Conservation (phyloP, 2,888 invertebrate species). For the Scaptodrosophila latifasciaeformis region DNA sequence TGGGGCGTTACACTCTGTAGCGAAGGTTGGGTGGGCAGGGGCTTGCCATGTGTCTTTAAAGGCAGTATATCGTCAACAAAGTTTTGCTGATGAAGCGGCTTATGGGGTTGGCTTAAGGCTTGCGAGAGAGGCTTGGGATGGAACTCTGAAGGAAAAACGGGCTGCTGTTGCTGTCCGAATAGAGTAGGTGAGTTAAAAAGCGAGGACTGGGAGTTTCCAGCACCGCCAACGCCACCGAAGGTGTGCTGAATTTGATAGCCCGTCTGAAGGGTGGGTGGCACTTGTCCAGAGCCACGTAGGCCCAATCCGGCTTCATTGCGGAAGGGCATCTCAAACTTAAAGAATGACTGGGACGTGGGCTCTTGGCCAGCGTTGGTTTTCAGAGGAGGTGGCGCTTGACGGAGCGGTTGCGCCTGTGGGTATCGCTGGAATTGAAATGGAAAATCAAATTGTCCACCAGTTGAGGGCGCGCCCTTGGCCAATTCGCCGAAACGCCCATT, state of each 20-base stretch:
- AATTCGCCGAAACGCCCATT: slow-evolving; percentile 70
- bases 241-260: slow-evolving; percentile 74
- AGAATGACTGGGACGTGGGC: slow-evolving; percentile 74
- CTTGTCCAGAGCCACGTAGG: slow-evolving; percentile 31
- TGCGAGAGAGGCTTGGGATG: slow-evolving; percentile 63
- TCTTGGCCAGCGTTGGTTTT: slow-evolving; percentile 54
- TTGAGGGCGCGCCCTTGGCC: slow-evolving; percentile 25
- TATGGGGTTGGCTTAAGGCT: slow-evolving; percentile 48
- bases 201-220: slow-evolving; percentile 66
- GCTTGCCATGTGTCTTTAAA: slow-evolving; percentile 59
- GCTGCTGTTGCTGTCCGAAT: slow-evolving; percentile 64
- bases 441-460: slow-evolving; percentile 59
- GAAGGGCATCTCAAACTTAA: slow-evolving; percentile 74
- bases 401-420: slow-evolving; percentile 48
- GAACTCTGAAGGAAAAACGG: slow-evolving; percentile 67
- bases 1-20: slow-evolving; percentile 64
- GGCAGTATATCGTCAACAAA: slow-evolving; percentile 66
- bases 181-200: slow-evolving; percentile 67
- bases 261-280: slow-evolving; percentile 69
- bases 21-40: slow-evolving; percentile 58
- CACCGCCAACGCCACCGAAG: slow-evolving; percentile 53
- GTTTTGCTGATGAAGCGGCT: slow-evolving; percentile 69
- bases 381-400: slow-evolving; percentile 45
- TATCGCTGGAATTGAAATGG: slow-evolving; percentile 72
- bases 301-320: slow-evolving; percentile 43